A percentile compares a stretch with the other conserved stretches of the same genome.
Evolutionary conservation across 2,797 vertebrate genomes (phyloP).

Genomic region (Halcyon leucocephala): DNA sequence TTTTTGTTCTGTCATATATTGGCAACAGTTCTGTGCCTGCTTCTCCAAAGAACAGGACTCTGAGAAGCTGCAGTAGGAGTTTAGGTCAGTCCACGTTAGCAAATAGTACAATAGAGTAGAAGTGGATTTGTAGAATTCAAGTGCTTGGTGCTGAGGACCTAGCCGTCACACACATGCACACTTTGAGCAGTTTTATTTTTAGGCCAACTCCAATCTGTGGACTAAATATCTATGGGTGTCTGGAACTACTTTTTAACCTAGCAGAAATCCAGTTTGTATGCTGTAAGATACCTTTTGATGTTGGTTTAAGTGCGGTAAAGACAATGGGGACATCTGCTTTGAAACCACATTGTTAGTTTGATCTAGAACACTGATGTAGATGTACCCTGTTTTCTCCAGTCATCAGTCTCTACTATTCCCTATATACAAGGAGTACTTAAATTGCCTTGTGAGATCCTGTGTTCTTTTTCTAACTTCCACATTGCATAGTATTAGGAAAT

Average conservation of each 20-base stretch:
- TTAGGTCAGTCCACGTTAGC: background rate
- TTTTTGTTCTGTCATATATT: background rate
- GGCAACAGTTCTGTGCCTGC: background rate
- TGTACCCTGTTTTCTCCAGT: background rate
- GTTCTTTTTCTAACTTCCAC: background rate
- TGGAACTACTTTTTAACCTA: background rate
- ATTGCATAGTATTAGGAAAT: background rate
- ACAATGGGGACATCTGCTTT: background rate
- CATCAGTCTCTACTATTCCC: background rate
- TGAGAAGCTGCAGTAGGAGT: background rate
- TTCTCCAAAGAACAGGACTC: background rate
- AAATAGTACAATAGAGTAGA: background rate
- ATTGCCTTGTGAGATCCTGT: background rate
- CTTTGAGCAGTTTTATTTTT: background rate
- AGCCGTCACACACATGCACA: background rate
- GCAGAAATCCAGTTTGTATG: background rate
- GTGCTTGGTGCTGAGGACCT: background rate
- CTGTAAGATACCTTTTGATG: background rate
- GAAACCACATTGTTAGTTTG: background rate
- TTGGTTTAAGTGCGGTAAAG: background rate
- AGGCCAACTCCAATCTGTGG: background rate
- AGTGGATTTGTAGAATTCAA: background rate
- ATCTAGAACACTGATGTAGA: background rate
- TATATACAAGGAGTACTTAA: background rate
- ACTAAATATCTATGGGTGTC: background rate